Percentiles rank a stretch among this genome's conserved stretches.
These are phyloP conservation scores for Rallus limicola DNA, from an alignment of 2,113 vertebrate genomes.

Conservation along the genomic window DNA sequence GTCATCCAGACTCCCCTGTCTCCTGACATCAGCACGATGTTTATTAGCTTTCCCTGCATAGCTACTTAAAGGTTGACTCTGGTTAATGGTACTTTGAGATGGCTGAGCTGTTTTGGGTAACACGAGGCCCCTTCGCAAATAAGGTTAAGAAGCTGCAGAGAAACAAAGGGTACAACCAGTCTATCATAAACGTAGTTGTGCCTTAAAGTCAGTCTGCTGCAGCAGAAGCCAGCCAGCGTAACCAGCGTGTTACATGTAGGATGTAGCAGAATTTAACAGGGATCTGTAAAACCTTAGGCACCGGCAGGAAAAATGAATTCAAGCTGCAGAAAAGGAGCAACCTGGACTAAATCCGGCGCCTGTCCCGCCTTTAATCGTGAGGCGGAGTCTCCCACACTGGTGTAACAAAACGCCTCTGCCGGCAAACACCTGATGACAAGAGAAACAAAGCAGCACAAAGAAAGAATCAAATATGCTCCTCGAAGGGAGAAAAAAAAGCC, in stretches of 20 bases:
- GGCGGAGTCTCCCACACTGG: fast-evolving
- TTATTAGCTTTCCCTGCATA: neutral
- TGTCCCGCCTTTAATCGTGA: fast-evolving
- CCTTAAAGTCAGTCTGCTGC: neutral
- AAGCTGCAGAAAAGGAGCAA: neutral
- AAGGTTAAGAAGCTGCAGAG: neutral
- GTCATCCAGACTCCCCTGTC: no score
- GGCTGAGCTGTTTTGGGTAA: neutral
- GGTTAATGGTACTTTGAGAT: neutral
- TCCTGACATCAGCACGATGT: neutral
- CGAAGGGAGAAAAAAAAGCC: neutral
- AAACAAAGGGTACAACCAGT: neutral
- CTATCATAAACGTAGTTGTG: no score
- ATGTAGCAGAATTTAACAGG: fast-evolving
- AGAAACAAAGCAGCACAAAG: neutral
- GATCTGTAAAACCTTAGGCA: neutral
- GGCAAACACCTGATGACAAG: neutral
- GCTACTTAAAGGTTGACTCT: neutral
- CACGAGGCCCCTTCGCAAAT: fast-evolving
- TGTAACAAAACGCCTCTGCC: fast-evolving
- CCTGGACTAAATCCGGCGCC: fast-evolving
- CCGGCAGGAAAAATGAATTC: neutral
- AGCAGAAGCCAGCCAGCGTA: neutral
- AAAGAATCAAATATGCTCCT: fast-evolving
- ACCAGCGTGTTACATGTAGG: fast-evolving